phyloP scores from a whole-genome alignment of 2,113 vertebrate species.

The Corvus cornix region DNA sequence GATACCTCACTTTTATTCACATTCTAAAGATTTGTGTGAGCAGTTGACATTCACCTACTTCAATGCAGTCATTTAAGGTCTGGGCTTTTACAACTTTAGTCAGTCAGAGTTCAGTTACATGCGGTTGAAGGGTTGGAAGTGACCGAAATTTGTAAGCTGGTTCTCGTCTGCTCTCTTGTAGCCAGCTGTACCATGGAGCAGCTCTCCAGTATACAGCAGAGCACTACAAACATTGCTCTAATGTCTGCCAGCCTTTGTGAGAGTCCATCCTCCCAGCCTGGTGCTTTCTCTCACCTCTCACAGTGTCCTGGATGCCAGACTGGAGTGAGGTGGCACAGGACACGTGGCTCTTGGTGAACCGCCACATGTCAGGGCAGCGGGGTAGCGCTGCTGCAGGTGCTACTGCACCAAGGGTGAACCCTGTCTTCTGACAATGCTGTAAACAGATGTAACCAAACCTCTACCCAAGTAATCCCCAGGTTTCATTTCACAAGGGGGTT shows the following conservation, averaged over 20 bases:
- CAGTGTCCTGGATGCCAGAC: not conserved
- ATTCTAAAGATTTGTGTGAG: not conserved
- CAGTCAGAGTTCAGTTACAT: not conserved
- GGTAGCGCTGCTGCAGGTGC: not conserved
- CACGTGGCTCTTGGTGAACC: fast-evolving
- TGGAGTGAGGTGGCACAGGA: not conserved
- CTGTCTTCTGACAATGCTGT: not conserved
- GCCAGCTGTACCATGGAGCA: not conserved
- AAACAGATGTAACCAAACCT: not conserved
- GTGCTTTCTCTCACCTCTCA: not conserved
- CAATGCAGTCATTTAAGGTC: not conserved
- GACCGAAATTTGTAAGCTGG: not conserved
- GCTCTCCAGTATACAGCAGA: not conserved
- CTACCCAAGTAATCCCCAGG: not conserved
- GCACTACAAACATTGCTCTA: not conserved
- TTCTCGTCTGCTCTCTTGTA: not conserved
- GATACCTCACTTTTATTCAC: not conserved
- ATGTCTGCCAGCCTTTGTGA: not conserved
- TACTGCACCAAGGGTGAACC: not conserved
- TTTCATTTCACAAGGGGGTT: not conserved
- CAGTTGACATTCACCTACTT: not conserved
- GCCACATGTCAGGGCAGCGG: not conserved
- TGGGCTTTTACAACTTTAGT: not conserved
- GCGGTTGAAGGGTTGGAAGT: not conserved
- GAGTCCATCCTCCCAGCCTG: not conserved